Conservation (phyloP, 1,140 invertebrate species). For the Callitettix versicolor region DNA sequence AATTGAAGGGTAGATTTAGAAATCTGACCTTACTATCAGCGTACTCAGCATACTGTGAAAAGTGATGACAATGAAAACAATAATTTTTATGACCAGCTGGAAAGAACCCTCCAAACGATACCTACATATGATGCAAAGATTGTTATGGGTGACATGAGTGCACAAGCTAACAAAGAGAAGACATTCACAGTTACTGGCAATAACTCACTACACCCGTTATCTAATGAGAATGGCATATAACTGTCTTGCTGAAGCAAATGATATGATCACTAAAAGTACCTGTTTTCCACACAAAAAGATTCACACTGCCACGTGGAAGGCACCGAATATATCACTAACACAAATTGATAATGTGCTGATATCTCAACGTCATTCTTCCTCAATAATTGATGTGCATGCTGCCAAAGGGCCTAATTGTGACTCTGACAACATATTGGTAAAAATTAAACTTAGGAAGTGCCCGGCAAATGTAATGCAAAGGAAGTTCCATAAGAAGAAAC, state of each 20-base stretch:
- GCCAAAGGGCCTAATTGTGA: slow-evolving; percentile 18
- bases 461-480: neutral
- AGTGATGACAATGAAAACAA: slow-evolving; percentile 18
- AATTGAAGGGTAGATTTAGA: slow-evolving; percentile 10
- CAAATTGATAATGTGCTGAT: slow-evolving; percentile 23
- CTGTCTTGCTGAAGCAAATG: slow-evolving; percentile 20
- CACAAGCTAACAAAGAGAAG: slow-evolving; percentile 17
- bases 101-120: slow-evolving; percentile 8
- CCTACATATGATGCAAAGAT: slow-evolving; percentile 18
- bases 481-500: neutral
- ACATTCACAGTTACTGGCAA: slow-evolving; percentile 24
- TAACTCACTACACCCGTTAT: slow-evolving; percentile 26
- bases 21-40: slow-evolving; percentile 15
- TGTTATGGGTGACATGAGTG: slow-evolving; percentile 17
- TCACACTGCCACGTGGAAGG: slow-evolving; percentile 20
- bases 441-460: slow-evolving; percentile 11
- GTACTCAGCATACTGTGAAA: slow-evolving; percentile 18
- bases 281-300: slow-evolving; percentile 20
- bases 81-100: slow-evolving; percentile 17
- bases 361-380: slow-evolving; percentile 1
- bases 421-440: slow-evolving; percentile 18
- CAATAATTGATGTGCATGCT: slow-evolving; percentile 13
- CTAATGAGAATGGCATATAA: slow-evolving; percentile 21
- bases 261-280: slow-evolving; percentile 21
- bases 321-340: slow-evolving; percentile 17